These are phyloP conservation scores for Mimas tiliae DNA, from an alignment of 2,888 invertebrate species.

Conservation along the genomic window DNA sequence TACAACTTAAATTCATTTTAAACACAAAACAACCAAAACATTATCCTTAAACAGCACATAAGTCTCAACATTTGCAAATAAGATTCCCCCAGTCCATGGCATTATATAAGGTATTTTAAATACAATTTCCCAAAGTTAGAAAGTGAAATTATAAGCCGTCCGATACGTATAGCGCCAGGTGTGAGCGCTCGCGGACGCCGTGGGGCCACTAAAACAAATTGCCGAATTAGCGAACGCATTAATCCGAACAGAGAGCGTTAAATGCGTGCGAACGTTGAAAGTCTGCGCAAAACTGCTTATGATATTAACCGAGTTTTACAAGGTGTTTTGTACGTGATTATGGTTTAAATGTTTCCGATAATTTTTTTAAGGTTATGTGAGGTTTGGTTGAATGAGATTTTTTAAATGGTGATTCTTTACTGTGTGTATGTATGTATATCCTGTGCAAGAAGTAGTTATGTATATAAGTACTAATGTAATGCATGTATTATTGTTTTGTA, in stretches of 20 bases:
- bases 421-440: no score
- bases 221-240: conserved; percentile 44
- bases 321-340: conserved; percentile 3
- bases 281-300: neutral
- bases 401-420: no score
- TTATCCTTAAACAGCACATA: neutral
- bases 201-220: conserved; percentile 51
- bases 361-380: neutral
- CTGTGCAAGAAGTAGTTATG: no score
- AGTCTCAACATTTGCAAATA: conserved; percentile 6
- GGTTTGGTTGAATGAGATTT: neutral
- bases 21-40: neutral
- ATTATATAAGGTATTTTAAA: conserved; percentile 21
- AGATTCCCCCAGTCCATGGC: conserved; percentile 1
- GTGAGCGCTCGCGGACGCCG: conserved; percentile 32
- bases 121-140: conserved; percentile 19
- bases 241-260: conserved; percentile 41
- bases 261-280: conserved; percentile 24
- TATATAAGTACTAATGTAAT: no score
- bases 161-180: conserved; percentile 16
- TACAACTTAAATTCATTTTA: no score
- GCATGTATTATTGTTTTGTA: no score
- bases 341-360: neutral
- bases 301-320: conserved; percentile 18
- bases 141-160: conserved; percentile 21